Percentiles rank a stretch among this genome's conserved stretches.
Evolutionary conservation across 1,140 invertebrate genomes (phyloP).

Genomic region (Diorhabda carinulata): DNA sequence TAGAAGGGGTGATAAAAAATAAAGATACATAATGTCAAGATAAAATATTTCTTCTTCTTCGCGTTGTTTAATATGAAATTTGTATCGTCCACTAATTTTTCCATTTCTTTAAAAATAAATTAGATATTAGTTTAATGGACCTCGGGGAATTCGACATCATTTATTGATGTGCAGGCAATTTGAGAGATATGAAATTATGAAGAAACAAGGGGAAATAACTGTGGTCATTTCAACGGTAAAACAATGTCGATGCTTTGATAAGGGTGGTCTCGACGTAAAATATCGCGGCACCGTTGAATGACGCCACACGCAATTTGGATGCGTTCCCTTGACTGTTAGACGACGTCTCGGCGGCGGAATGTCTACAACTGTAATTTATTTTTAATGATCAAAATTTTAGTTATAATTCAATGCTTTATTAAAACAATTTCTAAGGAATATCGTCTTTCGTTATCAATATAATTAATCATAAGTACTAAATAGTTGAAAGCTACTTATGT

Average conservation of each 20-base stretch:
- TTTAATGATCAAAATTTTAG: background rate
- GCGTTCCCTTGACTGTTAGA: background rate
- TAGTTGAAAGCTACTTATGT: too few species aligned
- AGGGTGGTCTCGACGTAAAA: background rate
- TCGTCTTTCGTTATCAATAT: too few species aligned
- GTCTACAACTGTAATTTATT: background rate
- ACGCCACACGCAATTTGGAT: background rate
- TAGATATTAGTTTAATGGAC: too few species aligned
- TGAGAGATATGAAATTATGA: background rate
- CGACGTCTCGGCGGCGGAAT: background rate
- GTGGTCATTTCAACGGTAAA: background rate
- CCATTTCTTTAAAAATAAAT: too few species aligned
- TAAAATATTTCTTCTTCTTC: too few species aligned
- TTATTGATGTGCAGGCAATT: too few species aligned
- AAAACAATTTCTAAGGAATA: background rate
- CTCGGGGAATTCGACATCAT: too few species aligned
- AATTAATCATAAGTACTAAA: too few species aligned
- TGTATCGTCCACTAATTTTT: too few species aligned
- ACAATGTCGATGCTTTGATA: background rate
- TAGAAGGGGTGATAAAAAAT: too few species aligned
- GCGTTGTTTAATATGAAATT: too few species aligned
- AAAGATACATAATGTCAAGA: too few species aligned
- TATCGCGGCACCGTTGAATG: background rate
- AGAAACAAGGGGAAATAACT: background rate
- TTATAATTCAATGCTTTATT: background rate